Percentiles rank a stretch among this genome's conserved stretches.
Evolutionary conservation across 37 sponge, comb jelly and placozoan species (phyloP).

Genomic region (Bolinopsis microptera): DNA sequence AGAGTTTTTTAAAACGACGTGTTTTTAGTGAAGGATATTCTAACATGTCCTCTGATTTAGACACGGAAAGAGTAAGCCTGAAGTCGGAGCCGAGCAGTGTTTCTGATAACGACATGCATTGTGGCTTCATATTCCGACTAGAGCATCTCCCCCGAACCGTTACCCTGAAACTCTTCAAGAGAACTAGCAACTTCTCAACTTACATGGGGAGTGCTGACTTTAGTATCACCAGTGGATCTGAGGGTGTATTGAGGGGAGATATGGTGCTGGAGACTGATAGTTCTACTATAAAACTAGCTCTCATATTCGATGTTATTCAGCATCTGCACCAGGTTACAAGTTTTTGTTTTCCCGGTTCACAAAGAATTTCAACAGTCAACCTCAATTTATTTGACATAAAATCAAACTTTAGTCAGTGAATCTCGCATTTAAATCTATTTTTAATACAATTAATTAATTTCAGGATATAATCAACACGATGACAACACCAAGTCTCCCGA

Average conservation of each 20-base stretch:
- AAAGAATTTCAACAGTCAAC: no score
- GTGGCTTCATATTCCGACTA: constrained; percentile 41
- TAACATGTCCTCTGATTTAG: background rate
- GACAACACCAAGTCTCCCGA: constrained; percentile 28
- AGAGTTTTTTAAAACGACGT: no score
- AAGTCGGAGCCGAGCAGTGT: background rate
- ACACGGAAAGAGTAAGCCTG: background rate
- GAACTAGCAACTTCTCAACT: constrained; percentile 7
- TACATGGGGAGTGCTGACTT: constrained; percentile 31
- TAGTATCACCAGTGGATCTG: constrained; percentile 8
- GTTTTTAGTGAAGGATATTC: no score
- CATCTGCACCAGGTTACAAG: constrained; percentile 37
- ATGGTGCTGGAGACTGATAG: constrained; percentile 40
- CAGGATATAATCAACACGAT: constrained; percentile 62
- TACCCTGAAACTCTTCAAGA: constrained; percentile 22
- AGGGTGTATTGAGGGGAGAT: constrained; percentile 32
- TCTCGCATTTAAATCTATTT: no score
- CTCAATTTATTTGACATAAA: no score
- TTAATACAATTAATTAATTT: no score
- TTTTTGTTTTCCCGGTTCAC: background rate
- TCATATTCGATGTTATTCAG: constrained; percentile 44
- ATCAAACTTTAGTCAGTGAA: no score
- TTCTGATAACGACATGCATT: constrained; percentile 5
- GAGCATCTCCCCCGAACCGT: constrained; percentile 2
- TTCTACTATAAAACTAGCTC: background rate